These are phyloP conservation scores for Heterodera schachtii DNA, from an alignment of 1,140 invertebrate species.

Conservation along the genomic window DNA sequence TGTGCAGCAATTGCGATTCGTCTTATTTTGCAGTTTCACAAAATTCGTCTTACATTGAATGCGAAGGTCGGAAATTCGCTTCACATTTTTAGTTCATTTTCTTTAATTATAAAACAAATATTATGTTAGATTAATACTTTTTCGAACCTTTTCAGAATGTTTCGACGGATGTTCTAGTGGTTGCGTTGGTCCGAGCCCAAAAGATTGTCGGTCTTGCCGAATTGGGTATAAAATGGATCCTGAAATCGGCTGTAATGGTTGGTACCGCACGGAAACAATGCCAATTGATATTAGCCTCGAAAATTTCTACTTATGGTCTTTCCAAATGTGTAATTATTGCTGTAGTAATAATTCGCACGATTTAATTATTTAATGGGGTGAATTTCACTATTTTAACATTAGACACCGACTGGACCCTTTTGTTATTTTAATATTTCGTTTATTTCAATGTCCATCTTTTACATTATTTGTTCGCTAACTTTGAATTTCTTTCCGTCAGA, in stretches of 20 bases:
- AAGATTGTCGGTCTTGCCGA: slow-evolving; percentile 82
- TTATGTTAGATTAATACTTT: not conserved
- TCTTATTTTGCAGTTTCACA: slow-evolving; percentile 76
- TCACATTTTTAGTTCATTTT: not conserved
- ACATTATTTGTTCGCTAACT: too few relatives aligned
- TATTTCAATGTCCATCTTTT: too few relatives aligned
- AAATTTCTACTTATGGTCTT: not conserved
- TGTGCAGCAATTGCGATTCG: slow-evolving; percentile 78
- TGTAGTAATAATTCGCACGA: not conserved
- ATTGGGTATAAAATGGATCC: slow-evolving; percentile 78
- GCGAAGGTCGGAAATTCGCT: slow-evolving; percentile 71
- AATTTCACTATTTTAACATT: slow-evolving; percentile 19
- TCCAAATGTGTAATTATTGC: too few relatives aligned
- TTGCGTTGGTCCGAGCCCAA: slow-evolving; percentile 79
- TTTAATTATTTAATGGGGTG: slow-evolving; percentile 3
- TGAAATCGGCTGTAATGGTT: slow-evolving; percentile 77
- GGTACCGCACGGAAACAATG: slow-evolving; percentile 19
- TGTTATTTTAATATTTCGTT: too few relatives aligned
- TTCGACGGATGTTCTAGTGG: slow-evolving; percentile 80
- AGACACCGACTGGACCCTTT: too few relatives aligned
- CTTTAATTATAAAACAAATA: not conserved
- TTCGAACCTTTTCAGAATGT: slow-evolving; percentile 70
- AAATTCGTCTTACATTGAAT: slow-evolving; percentile 79
- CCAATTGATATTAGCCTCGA: not conserved
- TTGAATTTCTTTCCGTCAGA: slow-evolving; percentile 70